A percentile compares a stretch with the other conserved stretches of the same genome.
Evolutionary conservation across 2,797 vertebrate species (phyloP).

Genomic region (Acanthornis magna): DNA sequence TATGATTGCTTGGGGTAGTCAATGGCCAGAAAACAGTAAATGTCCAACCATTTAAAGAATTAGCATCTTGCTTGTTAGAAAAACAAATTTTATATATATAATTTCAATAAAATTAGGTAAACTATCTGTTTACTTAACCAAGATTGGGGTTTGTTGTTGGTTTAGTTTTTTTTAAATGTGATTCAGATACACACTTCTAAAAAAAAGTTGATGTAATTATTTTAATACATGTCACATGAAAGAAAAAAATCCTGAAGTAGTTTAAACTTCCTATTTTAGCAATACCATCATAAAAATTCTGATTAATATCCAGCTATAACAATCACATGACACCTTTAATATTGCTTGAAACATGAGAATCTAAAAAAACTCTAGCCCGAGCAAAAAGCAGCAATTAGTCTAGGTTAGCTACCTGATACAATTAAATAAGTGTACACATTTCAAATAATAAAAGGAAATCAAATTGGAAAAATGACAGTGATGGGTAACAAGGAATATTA

Average conservation of each 20-base stretch:
- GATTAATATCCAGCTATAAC: neutral
- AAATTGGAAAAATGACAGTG: neutral
- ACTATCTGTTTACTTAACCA: constrained; percentile 58
- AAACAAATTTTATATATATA: constrained; percentile 67
- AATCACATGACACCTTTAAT: neutral
- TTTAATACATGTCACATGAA: neutral
- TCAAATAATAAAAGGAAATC: constrained; percentile 31
- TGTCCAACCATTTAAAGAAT: constrained; percentile 81
- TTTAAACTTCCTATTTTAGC: neutral
- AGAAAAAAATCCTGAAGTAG: neutral
- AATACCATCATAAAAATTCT: neutral
- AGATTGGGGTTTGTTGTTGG: neutral
- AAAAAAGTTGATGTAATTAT: constrained; percentile 29
- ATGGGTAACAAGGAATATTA: neutral
- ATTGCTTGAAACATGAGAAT: constrained; percentile 9
- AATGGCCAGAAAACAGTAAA: constrained; percentile 85
- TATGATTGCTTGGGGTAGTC: constrained; percentile 92
- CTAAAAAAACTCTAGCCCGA: constrained; percentile 19
- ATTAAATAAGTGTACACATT: constrained; percentile 1
- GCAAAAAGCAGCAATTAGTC: constrained; percentile 21
- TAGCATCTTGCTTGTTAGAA: constrained; percentile 75
- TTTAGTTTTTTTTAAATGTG: neutral
- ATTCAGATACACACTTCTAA: constrained; percentile 15
- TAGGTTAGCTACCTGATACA: constrained; percentile 18
- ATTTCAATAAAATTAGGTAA: constrained; percentile 78